These are phyloP conservation scores for Oreortyx pictus DNA, from an alignment of 2,797 vertebrate genomes.

Conservation along the genomic window DNA sequence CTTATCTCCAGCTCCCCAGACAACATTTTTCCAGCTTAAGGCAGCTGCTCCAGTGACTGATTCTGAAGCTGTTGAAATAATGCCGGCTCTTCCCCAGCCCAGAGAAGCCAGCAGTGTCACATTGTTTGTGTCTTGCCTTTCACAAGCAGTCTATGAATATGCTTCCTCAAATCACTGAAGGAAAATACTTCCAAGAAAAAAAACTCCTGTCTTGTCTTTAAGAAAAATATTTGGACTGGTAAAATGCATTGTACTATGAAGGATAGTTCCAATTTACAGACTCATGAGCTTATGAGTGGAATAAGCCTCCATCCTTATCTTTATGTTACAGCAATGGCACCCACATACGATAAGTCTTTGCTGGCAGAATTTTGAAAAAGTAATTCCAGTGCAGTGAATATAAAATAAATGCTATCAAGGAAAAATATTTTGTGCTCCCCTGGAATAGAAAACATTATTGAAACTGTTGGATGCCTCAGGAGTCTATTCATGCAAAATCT, in stretches of 20 bases:
- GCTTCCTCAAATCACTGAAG: constrained; percentile 59
- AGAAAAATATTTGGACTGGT: constrained; percentile 75
- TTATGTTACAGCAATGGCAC: constrained; percentile 82
- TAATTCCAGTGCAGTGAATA: constrained; percentile 82
- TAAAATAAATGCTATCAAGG: constrained; percentile 82
- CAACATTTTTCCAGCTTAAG: constrained; percentile 39
- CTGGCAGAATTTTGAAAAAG: constrained; percentile 82
- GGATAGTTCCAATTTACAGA: constrained; percentile 81
- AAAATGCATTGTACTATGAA: constrained; percentile 80
- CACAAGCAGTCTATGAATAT: constrained; percentile 51
- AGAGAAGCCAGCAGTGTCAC: not conserved
- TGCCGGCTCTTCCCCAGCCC: not conserved
- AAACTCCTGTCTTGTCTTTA: constrained; percentile 71
- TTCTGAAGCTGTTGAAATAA: constrained; percentile 52
- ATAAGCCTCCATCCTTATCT: constrained; percentile 84
- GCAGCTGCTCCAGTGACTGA: constrained; percentile 48
- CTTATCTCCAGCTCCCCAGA: constrained; percentile 60
- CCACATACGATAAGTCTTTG: constrained; percentile 81
- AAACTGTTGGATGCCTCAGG: constrained; percentile 82
- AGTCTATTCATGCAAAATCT: constrained; percentile 80
- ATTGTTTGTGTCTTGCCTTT: constrained; percentile 49
- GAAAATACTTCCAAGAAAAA: constrained; percentile 65
- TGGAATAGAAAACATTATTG: constrained; percentile 83
- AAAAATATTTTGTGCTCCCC: constrained; percentile 81
- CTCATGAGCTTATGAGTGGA: constrained; percentile 78